Evolutionary conservation across 2,113 vertebrate species (phyloP).

Genomic region (Rhinichthys klamathensis): DNA sequence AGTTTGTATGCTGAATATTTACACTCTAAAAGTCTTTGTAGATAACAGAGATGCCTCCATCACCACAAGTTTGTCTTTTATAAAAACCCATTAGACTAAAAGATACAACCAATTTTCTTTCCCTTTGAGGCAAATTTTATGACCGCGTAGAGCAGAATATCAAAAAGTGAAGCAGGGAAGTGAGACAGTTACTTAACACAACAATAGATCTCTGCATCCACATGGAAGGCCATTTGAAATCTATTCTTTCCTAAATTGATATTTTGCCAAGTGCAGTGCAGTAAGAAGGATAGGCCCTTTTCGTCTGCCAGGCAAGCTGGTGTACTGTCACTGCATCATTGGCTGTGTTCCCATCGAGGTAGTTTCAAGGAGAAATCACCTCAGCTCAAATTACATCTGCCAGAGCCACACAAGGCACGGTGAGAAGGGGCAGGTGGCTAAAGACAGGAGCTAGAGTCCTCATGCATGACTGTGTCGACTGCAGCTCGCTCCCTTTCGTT

Average conservation of each 20-base stretch:
- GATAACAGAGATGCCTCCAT: constrained; percentile 18
- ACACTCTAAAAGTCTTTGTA: neutral
- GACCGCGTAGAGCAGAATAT: neutral
- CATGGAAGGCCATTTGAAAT: constrained; percentile 30
- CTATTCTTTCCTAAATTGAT: constrained; percentile 23
- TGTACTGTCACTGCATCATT: constrained; percentile 37
- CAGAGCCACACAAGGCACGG: constrained; percentile 34
- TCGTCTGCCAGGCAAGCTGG: constrained; percentile 45
- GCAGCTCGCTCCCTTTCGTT: constrained; percentile 18
- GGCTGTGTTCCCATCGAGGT: constrained; percentile 39
- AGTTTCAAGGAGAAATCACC: constrained; percentile 52
- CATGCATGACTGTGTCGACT: constrained; percentile 9
- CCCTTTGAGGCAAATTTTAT: neutral
- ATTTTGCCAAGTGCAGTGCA: constrained; percentile 19
- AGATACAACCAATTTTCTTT: neutral
- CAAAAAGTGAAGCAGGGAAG: neutral
- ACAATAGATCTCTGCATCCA: constrained; percentile 8
- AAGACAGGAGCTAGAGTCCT: constrained; percentile 32
- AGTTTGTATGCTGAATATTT: neutral
- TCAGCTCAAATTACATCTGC: constrained; percentile 49
- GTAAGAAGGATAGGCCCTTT: constrained; percentile 17
- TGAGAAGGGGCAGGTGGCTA: constrained; percentile 23
- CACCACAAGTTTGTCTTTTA: neutral
- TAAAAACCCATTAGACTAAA: neutral
- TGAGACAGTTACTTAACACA: neutral